Base-by-base conservation (phyloP, 1,140 invertebrate species). In the Lysiphlebus fabarum region DNA sequence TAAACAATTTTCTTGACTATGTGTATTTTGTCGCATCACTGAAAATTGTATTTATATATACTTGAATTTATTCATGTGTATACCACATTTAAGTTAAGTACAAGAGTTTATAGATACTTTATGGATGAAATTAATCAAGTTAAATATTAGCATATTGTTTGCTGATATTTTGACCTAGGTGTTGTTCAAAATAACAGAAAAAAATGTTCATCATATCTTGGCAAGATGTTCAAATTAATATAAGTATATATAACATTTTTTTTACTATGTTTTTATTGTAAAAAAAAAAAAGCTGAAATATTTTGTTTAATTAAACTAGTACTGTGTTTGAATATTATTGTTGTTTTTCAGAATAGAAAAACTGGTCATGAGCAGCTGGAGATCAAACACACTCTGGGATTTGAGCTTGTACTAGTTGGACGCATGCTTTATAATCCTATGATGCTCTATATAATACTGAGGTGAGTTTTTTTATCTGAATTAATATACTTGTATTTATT, bases 401-500 rank as follows among this genome's bases (percentile, higher is more conserved):
- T 49, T 49, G 12, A 26, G 10, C 26, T 26, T 36, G 51, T 41
- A 26, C 37, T 40, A 42, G 55, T 33, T 17, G 12, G 40, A 58
- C 57, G 67, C 65, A 56, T 65, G 69, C 64, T 63, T 68, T 68
- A 26, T 26, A 26, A 26, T 26, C 17, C 17, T 4, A 26, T 1
- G 17, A 26, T 4, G 17, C 17, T 26, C 17, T 26, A 26, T 26
- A 26, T 26, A 26, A 1, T 4, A 26, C 17, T 26, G 17, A 26
- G 17, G 17, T 26, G 17, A 26, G 17, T 26, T 26, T 4, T 26
- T 26, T 26, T n/a, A n/a, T n/a, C 17, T 26, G 17, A 26, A 4
- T 26, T 26, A 26, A 26, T 26, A 26, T 26, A 26, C 17, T 26
- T 26, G 17, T 26, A 26, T 26, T 26, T 26, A 26, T 26, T 26